Conservation (phyloP, 2,797 vertebrate species). For the Sphenopsis melanotis region DNA sequence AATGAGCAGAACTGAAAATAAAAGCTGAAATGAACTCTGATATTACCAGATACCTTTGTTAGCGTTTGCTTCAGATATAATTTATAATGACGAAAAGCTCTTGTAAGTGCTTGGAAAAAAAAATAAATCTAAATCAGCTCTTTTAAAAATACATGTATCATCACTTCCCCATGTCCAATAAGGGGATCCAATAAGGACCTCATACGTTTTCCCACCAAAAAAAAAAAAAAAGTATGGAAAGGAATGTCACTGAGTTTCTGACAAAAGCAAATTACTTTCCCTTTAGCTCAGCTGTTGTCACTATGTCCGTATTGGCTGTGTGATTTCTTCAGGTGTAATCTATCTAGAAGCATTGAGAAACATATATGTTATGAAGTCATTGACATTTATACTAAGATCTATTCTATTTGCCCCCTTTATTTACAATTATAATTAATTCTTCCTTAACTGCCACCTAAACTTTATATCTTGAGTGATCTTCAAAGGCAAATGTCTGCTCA, state of each 20-base stretch:
- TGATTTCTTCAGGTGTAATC: not conserved
- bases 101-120: not conserved
- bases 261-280: not conserved
- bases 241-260: not conserved
- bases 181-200: not conserved
- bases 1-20: not conserved
- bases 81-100: not conserved
- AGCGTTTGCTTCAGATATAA: not conserved
- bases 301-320: not conserved
- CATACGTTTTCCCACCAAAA: not conserved
- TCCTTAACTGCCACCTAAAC: not conserved
- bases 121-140: not conserved
- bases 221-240: not conserved
- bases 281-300: not conserved
- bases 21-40: not conserved
- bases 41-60: not conserved
- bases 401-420: not conserved
- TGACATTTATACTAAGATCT: not conserved
- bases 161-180: not conserved
- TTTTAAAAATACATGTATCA: not conserved
- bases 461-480: not conserved
- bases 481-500: not conserved
- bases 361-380: not conserved
- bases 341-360: not conserved
- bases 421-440: not conserved